Evolutionary conservation across 2,888 invertebrate species (phyloP).

Genomic region (Pyralis farinalis): DNA sequence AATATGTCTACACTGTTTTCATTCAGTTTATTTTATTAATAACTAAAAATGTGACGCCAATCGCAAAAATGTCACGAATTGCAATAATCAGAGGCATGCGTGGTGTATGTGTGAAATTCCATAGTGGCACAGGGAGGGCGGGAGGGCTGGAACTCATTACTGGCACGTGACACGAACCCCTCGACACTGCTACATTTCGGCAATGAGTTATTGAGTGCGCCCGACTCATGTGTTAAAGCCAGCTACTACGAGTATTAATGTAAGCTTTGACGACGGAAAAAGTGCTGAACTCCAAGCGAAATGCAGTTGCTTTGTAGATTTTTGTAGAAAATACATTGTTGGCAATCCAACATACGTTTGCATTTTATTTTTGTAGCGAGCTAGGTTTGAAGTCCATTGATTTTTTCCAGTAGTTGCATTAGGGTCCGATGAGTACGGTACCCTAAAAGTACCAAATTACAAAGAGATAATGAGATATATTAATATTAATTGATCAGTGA

Average conservation of each 20-base stretch:
- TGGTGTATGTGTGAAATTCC: slow-evolving; percentile 74
- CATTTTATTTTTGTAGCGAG: too few relatives aligned
- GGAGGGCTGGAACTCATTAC: slow-evolving; percentile 71
- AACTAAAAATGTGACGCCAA: neutral
- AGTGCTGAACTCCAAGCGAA: neutral
- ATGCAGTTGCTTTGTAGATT: too few relatives aligned
- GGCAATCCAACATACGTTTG: too few relatives aligned
- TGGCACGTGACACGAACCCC: slow-evolving; percentile 73
- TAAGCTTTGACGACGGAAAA: slow-evolving; percentile 2
- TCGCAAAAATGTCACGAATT: slow-evolving; percentile 57
- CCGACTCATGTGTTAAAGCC: slow-evolving; percentile 61
- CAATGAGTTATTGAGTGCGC: slow-evolving; percentile 79
- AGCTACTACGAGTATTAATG: slow-evolving; percentile 43
- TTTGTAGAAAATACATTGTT: too few relatives aligned
- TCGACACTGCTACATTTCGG: slow-evolving; percentile 60
- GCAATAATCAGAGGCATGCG: slow-evolving; percentile 62
- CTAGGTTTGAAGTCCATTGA: too few relatives aligned
- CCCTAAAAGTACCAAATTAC: too few relatives aligned
- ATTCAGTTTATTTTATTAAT: too few relatives aligned
- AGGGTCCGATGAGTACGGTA: too few relatives aligned
- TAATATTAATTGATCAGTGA: too few relatives aligned
- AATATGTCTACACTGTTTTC: too few relatives aligned
- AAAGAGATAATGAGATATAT: too few relatives aligned
- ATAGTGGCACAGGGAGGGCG: slow-evolving; percentile 49
- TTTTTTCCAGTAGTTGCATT: too few relatives aligned